phyloP scores from a whole-genome alignment of 2,797 vertebrate species.

The Sebastes wilsoni region DNA sequence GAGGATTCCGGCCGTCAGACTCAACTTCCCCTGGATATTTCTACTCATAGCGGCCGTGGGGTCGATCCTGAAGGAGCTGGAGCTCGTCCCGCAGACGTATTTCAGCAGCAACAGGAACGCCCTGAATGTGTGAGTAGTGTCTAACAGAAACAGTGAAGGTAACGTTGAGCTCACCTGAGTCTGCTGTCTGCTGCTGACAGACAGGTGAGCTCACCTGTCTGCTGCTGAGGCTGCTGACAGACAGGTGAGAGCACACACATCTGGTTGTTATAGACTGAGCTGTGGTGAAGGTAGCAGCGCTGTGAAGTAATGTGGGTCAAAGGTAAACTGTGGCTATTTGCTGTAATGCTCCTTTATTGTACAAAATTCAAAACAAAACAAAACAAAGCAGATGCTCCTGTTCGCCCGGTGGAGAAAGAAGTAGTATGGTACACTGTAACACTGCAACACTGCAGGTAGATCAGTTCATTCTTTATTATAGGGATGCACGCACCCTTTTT shows the following conservation, averaged over 20 bases:
- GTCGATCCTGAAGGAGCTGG: slow-evolving; percentile 84
- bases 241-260: background rate
- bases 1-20: slow-evolving; percentile 36
- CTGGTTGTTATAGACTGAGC: background rate
- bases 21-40: slow-evolving; percentile 80
- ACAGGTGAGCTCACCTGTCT: no score
- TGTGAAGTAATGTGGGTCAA: background rate
- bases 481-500: no score
- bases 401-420: no score
- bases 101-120: slow-evolving; percentile 90
- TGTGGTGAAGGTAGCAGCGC: background rate
- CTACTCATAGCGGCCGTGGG: slow-evolving; percentile 79
- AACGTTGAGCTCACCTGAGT: background rate
- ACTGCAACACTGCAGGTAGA: no score
- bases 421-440: no score
- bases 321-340: background rate
- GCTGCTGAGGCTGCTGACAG: no score
- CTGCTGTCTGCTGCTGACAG: no score
- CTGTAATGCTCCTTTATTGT: no score
- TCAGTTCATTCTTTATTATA: no score
- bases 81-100: slow-evolving; percentile 84
- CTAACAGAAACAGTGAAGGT: background rate
- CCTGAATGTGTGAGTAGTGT: slow-evolving; percentile 89
- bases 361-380: no score
- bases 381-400: no score